Base-by-base conservation (phyloP, 2,888 invertebrate genomes). In the Xylocampa areola region DNA sequence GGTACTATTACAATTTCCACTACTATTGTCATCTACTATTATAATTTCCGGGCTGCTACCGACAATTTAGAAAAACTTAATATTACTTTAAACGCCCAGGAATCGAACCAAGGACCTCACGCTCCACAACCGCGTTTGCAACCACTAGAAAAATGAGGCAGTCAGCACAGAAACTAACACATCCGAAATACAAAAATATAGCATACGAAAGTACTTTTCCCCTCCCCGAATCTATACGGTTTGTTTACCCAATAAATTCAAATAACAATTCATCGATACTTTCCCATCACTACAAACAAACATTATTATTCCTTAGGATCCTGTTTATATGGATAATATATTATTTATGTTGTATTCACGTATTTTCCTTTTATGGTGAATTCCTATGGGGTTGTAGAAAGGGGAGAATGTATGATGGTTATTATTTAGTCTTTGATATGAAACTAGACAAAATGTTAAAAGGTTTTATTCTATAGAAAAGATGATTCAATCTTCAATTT, bases 211-310 rank as follows among this genome's bases (percentile, higher is more conserved):
- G 36, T 47, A 23, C 13, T 11, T 43, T 65, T 30, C 25, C 27
- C 25, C 53, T 51, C 47, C 47, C 52, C 49, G 45, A 69, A 61
- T 59, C 47, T 41, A 37, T 49, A 29, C 48, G 27, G 8, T 47
- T 40, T 57, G 50, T 68, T 68, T 64, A 19, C 50, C 21, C 55
- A 54, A 72, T 72, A 72, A 62, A 72, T 72, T 62, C 54, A 45
- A 69, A 59, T 63, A 63, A 73, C 63, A 53, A 32, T 58, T n/a
- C 37, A 62, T 67, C 60, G 73, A 63, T 71, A 68, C 50, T 30
- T 63, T 72, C 66, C 35, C 73, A 70, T 68, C 73, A 70, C 64
- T 68, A 69, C 23, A 19, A 44, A 33, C 54, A 60, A 64, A 70
- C 67, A 70, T 70, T 67, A 61, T 60, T 71, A 62, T 58, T 58